Conservation (phyloP, 2,113 vertebrate genomes). For the Pandion haliaetus region DNA sequence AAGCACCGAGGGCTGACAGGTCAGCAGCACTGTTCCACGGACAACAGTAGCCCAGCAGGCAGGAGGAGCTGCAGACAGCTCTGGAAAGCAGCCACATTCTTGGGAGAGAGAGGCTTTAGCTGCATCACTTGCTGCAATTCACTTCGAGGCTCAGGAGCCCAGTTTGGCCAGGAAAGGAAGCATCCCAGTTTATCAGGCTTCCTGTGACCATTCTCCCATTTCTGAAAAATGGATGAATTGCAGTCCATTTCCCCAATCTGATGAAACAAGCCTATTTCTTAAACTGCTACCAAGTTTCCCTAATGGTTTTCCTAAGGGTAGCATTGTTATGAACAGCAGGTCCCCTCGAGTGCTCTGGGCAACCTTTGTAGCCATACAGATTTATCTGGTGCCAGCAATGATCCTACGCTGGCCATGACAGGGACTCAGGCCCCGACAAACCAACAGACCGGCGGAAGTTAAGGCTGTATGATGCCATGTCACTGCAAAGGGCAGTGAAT, state of each 20-base stretch:
- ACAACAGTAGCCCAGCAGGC: not conserved
- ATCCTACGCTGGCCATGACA: fast-evolving
- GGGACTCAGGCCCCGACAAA: not conserved
- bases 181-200: not conserved
- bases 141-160: not conserved
- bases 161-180: not conserved
- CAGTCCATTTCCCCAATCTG: fast-evolving
- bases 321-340: not conserved
- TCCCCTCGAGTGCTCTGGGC: not conserved
- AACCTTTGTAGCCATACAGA: not conserved
- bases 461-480: fast-evolving
- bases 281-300: not conserved
- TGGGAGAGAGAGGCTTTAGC: not conserved
- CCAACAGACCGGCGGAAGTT: fast-evolving
- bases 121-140: not conserved
- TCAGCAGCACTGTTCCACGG: not conserved
- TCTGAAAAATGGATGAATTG: not conserved
- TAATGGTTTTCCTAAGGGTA: not conserved
- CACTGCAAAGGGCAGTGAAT: not conserved
- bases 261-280: not conserved
- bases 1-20: not conserved
- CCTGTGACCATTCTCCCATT: not conserved
- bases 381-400: not conserved
- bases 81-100: not conserved
- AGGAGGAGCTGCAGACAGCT: not conserved